These are phyloP conservation scores for Diarsia brunnea DNA, from an alignment of 2,888 invertebrate species.

Conservation along the genomic window DNA sequence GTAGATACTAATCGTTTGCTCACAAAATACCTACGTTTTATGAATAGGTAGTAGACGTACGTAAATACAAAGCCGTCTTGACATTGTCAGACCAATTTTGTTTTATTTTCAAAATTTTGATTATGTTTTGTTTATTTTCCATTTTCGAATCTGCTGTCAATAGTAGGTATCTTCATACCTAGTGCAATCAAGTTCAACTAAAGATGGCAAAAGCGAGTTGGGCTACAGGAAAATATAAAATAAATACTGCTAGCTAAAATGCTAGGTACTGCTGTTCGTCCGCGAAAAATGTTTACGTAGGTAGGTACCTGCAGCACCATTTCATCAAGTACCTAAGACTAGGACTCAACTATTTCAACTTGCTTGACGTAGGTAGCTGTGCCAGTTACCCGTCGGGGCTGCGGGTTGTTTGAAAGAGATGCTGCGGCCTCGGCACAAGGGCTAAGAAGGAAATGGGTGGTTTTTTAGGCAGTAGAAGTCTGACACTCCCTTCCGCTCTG, in stretches of 20 bases:
- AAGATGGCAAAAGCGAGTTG: not conserved
- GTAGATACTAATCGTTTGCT: slow-evolving; percentile 3
- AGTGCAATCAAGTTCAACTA: not conserved
- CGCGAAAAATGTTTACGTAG: not conserved
- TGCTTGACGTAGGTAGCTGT: not conserved
- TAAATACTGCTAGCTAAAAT: not conserved
- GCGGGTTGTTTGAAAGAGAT: no score
- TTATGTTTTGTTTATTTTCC: slow-evolving; percentile 56
- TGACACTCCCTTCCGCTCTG: no score
- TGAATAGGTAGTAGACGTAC: no score
- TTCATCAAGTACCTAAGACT: not conserved
- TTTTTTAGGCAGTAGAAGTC: no score
- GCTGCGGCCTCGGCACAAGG: no score
- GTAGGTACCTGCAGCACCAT: no score
- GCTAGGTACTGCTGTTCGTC: not conserved
- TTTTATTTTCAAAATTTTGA: slow-evolving; percentile 39
- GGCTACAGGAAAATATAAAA: not conserved
- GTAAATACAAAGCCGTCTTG: slow-evolving; percentile 23
- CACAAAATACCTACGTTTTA: slow-evolving; percentile 9
- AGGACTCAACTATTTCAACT: not conserved
- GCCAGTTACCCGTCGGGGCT: no score
- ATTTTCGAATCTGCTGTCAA: slow-evolving; percentile 51
- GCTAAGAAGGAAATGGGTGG: no score
- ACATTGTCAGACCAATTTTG: slow-evolving; percentile 27
- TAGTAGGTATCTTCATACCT: not conserved